A percentile compares a stretch with the other conserved stretches of the same genome.
Conservation (phyloP, 2,888 invertebrate genomes). For the Andrena trimmerana region DNA sequence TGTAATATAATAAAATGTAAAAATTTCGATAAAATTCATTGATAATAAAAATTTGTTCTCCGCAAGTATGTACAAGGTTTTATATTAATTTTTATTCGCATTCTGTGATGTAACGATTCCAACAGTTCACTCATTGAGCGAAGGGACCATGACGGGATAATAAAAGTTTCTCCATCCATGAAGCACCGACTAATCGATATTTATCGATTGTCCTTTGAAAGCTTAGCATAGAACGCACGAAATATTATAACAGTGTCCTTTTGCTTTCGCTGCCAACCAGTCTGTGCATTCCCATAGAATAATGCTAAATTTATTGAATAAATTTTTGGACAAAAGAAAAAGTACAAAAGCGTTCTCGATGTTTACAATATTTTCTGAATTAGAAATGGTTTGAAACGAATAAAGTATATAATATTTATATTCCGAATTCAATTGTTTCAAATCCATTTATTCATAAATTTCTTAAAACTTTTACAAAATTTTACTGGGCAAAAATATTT, state of each 20-base stretch:
- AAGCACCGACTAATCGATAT: constrained; percentile 70
- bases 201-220: constrained; percentile 69
- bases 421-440: too few species aligned
- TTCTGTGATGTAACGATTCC: constrained; percentile 16
- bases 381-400: too few species aligned
- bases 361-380: too few species aligned
- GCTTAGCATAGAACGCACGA: constrained; percentile 57
- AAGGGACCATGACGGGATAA: constrained; percentile 68
- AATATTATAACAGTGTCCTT: constrained; percentile 59
- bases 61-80: not conserved
- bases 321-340: not conserved
- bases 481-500: not conserved
- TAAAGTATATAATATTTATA: too few species aligned
- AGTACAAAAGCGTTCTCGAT: too few species aligned
- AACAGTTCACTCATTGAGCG: constrained; percentile 26
- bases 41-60: not conserved
- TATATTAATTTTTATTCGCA: constrained; percentile 13
- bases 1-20: not conserved
- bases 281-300: not conserved
- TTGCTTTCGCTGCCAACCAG: constrained; percentile 37
- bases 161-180: constrained; percentile 60
- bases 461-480: too few species aligned
- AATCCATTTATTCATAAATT: too few species aligned
- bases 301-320: not conserved
- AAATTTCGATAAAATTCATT: not conserved